A percentile compares a stretch with the other conserved stretches of the same genome.
phyloP scores from a whole-genome alignment of 2,888 invertebrate species.

The Nomada fucata region DNA sequence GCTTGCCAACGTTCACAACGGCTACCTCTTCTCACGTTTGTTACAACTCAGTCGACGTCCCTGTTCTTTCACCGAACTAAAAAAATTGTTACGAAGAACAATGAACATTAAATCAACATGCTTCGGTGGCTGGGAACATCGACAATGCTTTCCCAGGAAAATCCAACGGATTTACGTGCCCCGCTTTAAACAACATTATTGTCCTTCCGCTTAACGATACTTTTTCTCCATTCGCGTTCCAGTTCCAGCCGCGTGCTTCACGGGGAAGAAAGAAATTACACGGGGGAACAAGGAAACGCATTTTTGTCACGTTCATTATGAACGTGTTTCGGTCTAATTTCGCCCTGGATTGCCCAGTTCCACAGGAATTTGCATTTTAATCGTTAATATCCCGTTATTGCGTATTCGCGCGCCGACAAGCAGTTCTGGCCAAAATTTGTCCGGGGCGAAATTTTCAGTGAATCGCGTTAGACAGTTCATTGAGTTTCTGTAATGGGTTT shows the following conservation, averaged over 20 bases:
- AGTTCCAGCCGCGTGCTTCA: neutral
- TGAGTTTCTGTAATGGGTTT: slow-evolving; percentile 46
- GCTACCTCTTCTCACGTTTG: no score
- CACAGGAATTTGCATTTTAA: slow-evolving; percentile 55
- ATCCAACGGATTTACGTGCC: no score
- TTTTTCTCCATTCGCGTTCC: neutral
- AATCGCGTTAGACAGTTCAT: slow-evolving; percentile 54
- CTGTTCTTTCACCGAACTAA: no score
- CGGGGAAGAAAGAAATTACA: slow-evolving; percentile 1
- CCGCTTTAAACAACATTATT: no score
- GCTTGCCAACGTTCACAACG: no score
- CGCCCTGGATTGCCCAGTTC: slow-evolving; percentile 35
- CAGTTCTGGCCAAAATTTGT: slow-evolving; percentile 49
- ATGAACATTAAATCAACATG: no score
- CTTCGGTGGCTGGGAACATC: no score
- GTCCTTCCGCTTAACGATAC: neutral
- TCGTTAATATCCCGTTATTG: slow-evolving; percentile 59
- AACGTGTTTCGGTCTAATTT: slow-evolving; percentile 52
- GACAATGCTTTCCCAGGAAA: neutral
- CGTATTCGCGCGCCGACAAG: slow-evolving; percentile 49
- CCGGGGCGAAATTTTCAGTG: slow-evolving; percentile 41
- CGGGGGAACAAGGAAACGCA: slow-evolving; percentile 5
- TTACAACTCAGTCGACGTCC: no score
- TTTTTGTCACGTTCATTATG: slow-evolving; percentile 49
- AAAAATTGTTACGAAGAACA: no score